Percentiles rank a stretch among this genome's conserved stretches.
These are phyloP conservation scores for Chloropsis hardwickii DNA, from an alignment of 2,113 vertebrate genomes.

Conservation along the genomic window DNA sequence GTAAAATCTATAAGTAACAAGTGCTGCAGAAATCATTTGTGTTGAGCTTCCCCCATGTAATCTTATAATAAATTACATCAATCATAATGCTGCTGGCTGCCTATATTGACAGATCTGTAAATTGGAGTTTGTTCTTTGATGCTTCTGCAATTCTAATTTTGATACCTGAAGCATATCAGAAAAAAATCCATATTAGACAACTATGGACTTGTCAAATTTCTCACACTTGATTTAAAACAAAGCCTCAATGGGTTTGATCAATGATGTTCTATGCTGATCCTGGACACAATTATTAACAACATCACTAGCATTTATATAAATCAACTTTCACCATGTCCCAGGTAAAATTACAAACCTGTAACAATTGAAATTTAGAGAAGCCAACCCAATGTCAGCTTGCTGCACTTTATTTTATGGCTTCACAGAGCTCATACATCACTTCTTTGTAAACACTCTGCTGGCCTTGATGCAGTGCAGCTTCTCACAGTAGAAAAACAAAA, in stretches of 20 bases:
- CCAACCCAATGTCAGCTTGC: not conserved
- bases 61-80: not conserved
- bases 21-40: not conserved
- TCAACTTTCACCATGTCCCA: not conserved
- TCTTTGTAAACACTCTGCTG: not conserved
- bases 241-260: not conserved
- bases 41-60: not conserved
- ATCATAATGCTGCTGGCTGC: not conserved
- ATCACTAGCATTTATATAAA: not conserved
- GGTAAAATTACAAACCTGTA: not conserved
- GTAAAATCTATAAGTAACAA: not conserved
- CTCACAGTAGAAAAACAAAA: conserved; percentile 4
- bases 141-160: not conserved
- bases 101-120: conserved; percentile 11
- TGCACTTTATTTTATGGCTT: not conserved
- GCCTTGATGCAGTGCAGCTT: conserved; percentile 27
- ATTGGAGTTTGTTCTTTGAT: not conserved
- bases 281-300: not conserved
- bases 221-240: not conserved
- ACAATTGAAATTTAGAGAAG: not conserved
- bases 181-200: conserved; percentile 1
- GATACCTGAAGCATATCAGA: not conserved
- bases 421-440: not conserved
- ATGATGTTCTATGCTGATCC: not conserved
- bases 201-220: not conserved